Evolutionary conservation across 2,888 invertebrate genomes (phyloP).

Genomic region (Parnassius mnemosyne): DNA sequence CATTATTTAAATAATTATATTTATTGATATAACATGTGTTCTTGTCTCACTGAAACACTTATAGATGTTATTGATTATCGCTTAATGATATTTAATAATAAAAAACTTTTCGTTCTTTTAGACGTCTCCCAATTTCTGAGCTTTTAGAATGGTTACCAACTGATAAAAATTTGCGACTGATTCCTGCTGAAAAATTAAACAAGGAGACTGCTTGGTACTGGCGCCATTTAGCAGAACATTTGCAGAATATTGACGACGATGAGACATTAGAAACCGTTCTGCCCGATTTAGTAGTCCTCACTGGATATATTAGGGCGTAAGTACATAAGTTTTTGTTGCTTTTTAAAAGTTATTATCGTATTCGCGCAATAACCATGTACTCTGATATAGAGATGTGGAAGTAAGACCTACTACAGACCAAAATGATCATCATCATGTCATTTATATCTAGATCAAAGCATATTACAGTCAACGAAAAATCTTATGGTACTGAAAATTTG

Average conservation of each 20-base stretch:
- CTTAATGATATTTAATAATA: neutral
- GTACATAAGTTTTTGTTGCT: conserved; percentile 37
- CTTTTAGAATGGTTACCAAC: conserved; percentile 75
- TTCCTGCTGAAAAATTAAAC: conserved; percentile 69
- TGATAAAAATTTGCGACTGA: conserved; percentile 60
- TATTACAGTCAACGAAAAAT: too few species aligned
- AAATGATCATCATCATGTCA: too few species aligned
- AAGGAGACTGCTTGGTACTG: conserved; percentile 78
- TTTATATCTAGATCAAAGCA: too few species aligned
- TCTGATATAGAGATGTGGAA: too few species aligned
- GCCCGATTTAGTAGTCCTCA: conserved; percentile 87
- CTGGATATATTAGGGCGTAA: conserved; percentile 86
- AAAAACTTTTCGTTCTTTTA: conserved; percentile 32
- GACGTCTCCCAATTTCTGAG: conserved; percentile 70
- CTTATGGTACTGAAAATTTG: too few species aligned
- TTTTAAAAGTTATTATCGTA: too few species aligned
- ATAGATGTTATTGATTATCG: neutral
- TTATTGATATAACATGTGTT: too few species aligned
- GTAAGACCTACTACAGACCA: too few species aligned
- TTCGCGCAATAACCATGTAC: too few species aligned
- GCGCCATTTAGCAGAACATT: conserved; percentile 71
- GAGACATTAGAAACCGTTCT: conserved; percentile 82
- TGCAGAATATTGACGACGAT: conserved; percentile 69
- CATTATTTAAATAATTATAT: too few species aligned
- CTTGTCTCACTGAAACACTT: too few species aligned